Conservation (phyloP, 64 coral and sea anemone genomes). For the Montipora capricornis region DNA sequence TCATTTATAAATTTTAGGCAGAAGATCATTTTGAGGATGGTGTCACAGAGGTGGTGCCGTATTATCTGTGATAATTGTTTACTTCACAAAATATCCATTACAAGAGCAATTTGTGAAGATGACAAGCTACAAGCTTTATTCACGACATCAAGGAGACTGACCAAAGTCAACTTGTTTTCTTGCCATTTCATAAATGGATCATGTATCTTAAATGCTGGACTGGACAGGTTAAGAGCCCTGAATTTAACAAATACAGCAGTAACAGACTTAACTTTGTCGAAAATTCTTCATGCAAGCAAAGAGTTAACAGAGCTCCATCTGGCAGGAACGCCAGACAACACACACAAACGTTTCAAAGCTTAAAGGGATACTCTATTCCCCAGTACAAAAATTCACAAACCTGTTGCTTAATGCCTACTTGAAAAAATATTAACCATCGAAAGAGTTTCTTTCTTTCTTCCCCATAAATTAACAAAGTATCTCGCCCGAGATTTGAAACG, state of each 20-base stretch:
- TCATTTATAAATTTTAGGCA: not conserved
- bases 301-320: slow-evolving; percentile 9
- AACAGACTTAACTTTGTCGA: not conserved
- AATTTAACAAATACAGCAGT: not conserved
- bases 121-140: not conserved
- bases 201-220: not conserved
- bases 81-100: not conserved
- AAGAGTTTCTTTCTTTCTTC: no score
- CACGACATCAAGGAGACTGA: not conserved
- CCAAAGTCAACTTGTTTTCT: not conserved
- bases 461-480: no score
- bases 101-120: not conserved
- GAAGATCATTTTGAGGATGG: not conserved
- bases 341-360: no score
- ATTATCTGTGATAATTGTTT: not conserved
- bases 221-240: not conserved
- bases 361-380: no score
- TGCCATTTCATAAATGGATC: not conserved
- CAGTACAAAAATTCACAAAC: no score
- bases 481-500: no score
- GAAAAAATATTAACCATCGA: no score
- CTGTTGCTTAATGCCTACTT: no score
- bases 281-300: not conserved
- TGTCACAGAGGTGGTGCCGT: not conserved
- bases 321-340: not conserved